Base-by-base conservation (phyloP, 2,113 vertebrate genomes). In the Castor canadensis region DNA sequence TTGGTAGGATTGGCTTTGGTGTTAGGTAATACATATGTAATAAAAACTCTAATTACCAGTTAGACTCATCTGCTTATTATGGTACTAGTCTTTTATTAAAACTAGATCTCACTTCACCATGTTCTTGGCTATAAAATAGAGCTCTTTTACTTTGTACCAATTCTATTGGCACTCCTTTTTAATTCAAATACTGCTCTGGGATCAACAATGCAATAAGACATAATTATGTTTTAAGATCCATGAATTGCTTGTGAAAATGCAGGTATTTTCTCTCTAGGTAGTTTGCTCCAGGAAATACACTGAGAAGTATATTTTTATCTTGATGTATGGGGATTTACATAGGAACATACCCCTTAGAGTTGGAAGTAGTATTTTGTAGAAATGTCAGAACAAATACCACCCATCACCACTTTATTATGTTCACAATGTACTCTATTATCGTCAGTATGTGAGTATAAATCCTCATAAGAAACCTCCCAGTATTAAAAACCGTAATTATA, bases 221-320 rank as follows among this genome's bases (percentile, higher is more conserved):
- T 98, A 98, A 98, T 98, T 98, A 98, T 98, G 97, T 98, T 98
- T 98, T 97, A 97, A 97, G 97, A 97, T 97, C 96, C 94, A 96
- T 95, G 97, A 98, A 97, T 94, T 95, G 96, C 95, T 97, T 96
- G 97, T 97, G 97, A 97, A 98, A 96, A 98, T 96, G 96, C 97
- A 96, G 95, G 96, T 97, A 98, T 97, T 97, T 97, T 97, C 95
- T 95, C 97, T 97, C 95, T 94, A 97, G 95, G 93, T 96, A 87
- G 85, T 97, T 97, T 93, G 85, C 95, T 96, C 86, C 67, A 97
- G 97, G 98, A 97, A 98, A 97, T 95, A 96, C 62, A 96, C 80
- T 54, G 94, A 96, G 96, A 97, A 93, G 89, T 97, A 96, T 97
- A 96, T 94, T 85, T 94, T 93, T 96, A 98, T 98, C 96, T 89